Evolutionary conservation across 2,888 invertebrate genomes (phyloP).

Genomic region (Odontocolon sp.): DNA sequence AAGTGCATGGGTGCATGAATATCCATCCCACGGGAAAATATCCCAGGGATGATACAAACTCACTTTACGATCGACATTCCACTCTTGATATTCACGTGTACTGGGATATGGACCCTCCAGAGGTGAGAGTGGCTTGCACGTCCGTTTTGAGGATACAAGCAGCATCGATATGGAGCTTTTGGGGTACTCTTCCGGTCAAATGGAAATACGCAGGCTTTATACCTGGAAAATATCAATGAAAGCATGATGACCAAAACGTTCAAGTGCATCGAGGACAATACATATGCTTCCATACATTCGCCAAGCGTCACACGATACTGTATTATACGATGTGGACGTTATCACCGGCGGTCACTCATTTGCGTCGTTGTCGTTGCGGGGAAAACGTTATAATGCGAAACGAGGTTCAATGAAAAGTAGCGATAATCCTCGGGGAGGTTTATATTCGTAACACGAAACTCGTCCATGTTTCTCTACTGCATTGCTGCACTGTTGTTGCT

Average conservation of each 20-base stretch:
- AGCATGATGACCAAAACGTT: neutral
- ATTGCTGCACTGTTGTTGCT: neutral
- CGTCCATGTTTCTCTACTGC: constrained; percentile 12
- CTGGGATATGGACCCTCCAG: neutral
- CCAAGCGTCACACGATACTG: constrained; percentile 6
- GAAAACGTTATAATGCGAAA: constrained; percentile 35
- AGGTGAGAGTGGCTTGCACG: constrained; percentile 1
- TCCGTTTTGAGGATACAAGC: constrained; percentile 6
- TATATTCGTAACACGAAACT: constrained; percentile 25
- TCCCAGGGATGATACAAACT: constrained; percentile 12
- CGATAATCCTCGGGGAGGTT: constrained; percentile 16
- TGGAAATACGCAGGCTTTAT: constrained; percentile 10
- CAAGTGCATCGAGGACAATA: neutral
- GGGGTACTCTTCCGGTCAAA: constrained; percentile 1
- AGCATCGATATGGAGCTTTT: constrained; percentile 18
- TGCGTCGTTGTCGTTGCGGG: neutral
- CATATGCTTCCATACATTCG: neutral
- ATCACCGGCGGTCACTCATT: constrained; percentile 36
- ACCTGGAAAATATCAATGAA: neutral
- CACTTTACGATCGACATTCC: constrained; percentile 29
- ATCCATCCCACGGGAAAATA: constrained; percentile 4
- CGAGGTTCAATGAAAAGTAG: constrained; percentile 38
- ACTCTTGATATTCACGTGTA: neutral
- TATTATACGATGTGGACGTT: constrained; percentile 30
- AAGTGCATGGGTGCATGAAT: neutral